phyloP scores from a whole-genome alignment of 1,140 invertebrate genomes.

The Drosophila teissieri region DNA sequence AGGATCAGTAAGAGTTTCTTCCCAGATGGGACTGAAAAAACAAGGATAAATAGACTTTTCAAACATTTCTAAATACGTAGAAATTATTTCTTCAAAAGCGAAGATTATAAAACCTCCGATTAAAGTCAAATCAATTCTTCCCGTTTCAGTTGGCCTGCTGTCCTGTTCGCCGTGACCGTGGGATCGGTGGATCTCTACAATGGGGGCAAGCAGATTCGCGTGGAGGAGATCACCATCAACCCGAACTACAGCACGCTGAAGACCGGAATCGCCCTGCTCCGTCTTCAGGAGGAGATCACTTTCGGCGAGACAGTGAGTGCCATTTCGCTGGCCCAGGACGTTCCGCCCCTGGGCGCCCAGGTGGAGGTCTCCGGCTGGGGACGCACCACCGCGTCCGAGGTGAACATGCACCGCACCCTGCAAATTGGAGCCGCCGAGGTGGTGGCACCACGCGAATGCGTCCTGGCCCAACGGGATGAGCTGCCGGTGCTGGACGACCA shows the following conservation, averaged over 20 bases:
- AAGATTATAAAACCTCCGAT: too few relatives aligned
- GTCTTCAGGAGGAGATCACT: slow-evolving; percentile 46
- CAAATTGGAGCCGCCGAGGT: slow-evolving; percentile 54
- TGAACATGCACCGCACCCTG: slow-evolving; percentile 60
- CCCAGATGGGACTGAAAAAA: too few relatives aligned
- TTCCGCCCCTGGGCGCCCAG: slow-evolving; percentile 37
- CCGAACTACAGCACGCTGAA: slow-evolving; percentile 62
- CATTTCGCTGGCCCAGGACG: slow-evolving; percentile 39
- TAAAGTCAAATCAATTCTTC: too few relatives aligned
- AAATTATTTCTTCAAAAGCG: too few relatives aligned
- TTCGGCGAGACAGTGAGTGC: slow-evolving; percentile 53
- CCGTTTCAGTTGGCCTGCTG: slow-evolving; percentile 59
- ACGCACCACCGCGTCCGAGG: slow-evolving; percentile 48
- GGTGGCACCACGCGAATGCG: slow-evolving; percentile 33
- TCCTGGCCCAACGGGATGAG: neutral
- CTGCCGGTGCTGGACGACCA: slow-evolving; percentile 40
- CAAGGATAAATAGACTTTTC: too few relatives aligned
- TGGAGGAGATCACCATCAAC: slow-evolving; percentile 66
- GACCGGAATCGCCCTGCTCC: slow-evolving; percentile 66
- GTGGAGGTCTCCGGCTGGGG: slow-evolving; percentile 78
- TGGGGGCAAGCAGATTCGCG: slow-evolving; percentile 58
- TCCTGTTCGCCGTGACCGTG: slow-evolving; percentile 59
- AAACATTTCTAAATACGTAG: too few relatives aligned
- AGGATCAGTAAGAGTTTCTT: too few relatives aligned
- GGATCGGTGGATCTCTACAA: slow-evolving; percentile 68